Evolutionary conservation across 2,888 invertebrate genomes (phyloP).

Genomic region (Drosophila melanocephala): DNA sequence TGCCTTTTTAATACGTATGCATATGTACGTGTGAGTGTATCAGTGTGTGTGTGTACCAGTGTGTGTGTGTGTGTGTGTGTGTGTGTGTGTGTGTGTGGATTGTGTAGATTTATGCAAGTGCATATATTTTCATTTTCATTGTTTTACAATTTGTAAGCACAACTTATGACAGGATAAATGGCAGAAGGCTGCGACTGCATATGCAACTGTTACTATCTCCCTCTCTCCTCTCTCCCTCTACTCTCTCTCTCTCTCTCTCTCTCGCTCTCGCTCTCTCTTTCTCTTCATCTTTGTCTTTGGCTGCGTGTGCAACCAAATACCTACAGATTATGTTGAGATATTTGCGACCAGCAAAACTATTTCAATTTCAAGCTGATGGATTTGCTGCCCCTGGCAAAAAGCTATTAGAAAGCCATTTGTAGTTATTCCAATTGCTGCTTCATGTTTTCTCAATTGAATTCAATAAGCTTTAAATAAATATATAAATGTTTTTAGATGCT

Average conservation of each 20-base stretch:
- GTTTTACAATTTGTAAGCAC: slow-evolving; percentile 81
- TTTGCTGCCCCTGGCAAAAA: slow-evolving; percentile 60
- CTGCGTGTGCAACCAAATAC: slow-evolving; percentile 2
- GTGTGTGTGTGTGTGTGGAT: slow-evolving; percentile 24
- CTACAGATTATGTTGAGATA: slow-evolving; percentile 38
- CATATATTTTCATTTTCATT: slow-evolving; percentile 78
- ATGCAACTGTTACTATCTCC: slow-evolving; percentile 29
- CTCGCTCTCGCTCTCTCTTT: neutral
- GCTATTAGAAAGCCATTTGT: slow-evolving; percentile 76
- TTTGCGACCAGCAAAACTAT: slow-evolving; percentile 50
- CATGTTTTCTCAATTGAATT: slow-evolving; percentile 24
- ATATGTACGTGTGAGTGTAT: neutral
- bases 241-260: neutral
- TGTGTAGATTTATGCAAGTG: slow-evolving; percentile 68
- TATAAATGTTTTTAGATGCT: slow-evolving; percentile 19
- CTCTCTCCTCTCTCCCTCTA: neutral
- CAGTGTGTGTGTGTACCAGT: neutral
- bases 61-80: neutral
- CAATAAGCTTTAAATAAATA: slow-evolving; percentile 26
- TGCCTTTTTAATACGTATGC: slow-evolving; percentile 53
- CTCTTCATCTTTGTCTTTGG: neutral
- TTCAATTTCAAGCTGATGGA: slow-evolving; percentile 71
- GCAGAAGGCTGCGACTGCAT: slow-evolving; percentile 40
- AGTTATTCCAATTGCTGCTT: slow-evolving; percentile 21
- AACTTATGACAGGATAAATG: slow-evolving; percentile 79